phyloP scores from a whole-genome alignment of 2,113 vertebrate species.

The Zingel zingel region DNA sequence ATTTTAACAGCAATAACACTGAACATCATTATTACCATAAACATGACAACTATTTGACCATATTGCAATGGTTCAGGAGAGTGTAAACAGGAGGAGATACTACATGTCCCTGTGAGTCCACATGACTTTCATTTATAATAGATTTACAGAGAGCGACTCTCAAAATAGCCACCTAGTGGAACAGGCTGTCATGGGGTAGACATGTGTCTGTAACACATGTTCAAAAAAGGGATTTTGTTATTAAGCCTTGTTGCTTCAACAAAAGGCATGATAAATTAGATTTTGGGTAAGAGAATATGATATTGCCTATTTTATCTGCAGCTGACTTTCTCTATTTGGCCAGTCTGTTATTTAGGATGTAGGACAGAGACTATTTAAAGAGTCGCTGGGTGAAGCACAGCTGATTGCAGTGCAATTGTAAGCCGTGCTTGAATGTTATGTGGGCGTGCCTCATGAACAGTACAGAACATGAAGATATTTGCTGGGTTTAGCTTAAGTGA shows the following conservation, averaged over 20 bases:
- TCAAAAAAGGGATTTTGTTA: constrained; percentile 33
- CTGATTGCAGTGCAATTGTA: constrained; percentile 16
- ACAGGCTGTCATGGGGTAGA: constrained; percentile 54
- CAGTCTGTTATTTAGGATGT: constrained; percentile 7
- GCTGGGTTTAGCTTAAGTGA: neutral
- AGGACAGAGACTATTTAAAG: constrained; percentile 30
- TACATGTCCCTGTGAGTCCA: constrained; percentile 26
- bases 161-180: constrained; percentile 64
- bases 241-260: constrained; percentile 12
- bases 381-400: constrained; percentile 10
- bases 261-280: constrained; percentile 23
- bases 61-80: neutral
- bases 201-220: constrained; percentile 49
- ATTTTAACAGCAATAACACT: constrained; percentile 1
- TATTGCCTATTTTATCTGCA: neutral
- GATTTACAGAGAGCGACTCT: constrained; percentile 57
- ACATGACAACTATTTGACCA: neutral
- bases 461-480: neutral
- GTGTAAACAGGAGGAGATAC: constrained; percentile 26
- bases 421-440: neutral
- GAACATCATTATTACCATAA: neutral
- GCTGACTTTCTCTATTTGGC: constrained; percentile 6
- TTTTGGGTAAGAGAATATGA: constrained; percentile 27
- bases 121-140: constrained; percentile 62
- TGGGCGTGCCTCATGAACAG: neutral